phyloP scores from a whole-genome alignment of 2,888 invertebrate species.

The Polydrusus pterygomalis region DNA sequence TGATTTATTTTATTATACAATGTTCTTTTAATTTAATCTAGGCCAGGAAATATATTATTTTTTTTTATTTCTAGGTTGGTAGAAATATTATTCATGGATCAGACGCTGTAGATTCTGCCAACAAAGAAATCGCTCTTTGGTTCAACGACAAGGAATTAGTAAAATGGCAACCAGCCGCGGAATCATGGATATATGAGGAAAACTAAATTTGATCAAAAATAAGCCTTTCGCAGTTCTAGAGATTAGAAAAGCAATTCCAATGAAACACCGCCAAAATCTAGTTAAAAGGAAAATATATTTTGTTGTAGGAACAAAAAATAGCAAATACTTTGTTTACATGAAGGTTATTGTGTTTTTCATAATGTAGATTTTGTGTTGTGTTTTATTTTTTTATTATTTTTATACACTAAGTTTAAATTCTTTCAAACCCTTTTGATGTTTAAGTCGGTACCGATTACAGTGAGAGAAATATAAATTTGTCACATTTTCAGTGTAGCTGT shows the following conservation, averaged over 20 bases:
- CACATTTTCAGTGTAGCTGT: slow-evolving; percentile 3
- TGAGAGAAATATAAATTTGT: slow-evolving; percentile 5
- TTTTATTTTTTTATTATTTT: slow-evolving; percentile 1
- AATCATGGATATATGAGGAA: slow-evolving; percentile 82
- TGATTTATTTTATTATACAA: slow-evolving; percentile 9
- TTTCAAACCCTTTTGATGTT: slow-evolving; percentile 20
- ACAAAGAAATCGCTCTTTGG: slow-evolving; percentile 97
- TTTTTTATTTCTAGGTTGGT: slow-evolving; percentile 76
- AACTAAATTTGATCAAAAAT: slow-evolving; percentile 45
- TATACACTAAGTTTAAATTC: slow-evolving; percentile 9
- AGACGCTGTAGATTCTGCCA: slow-evolving; percentile 96
- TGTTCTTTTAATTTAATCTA: too few relatives aligned
- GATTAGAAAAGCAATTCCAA: neutral
- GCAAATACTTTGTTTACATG: neutral
- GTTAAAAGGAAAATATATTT: neutral
- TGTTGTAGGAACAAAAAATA: neutral
- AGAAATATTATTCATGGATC: slow-evolving; percentile 99
- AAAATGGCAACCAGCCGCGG: slow-evolving; percentile 90
- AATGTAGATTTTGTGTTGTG: neutral
- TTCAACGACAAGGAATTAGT: slow-evolving; percentile 90
- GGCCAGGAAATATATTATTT: neutral
- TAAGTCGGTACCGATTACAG: neutral
- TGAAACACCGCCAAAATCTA: neutral
- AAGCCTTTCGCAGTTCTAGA: slow-evolving; percentile 2
- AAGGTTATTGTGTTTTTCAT: neutral